Base-by-base conservation (phyloP, 2,113 vertebrate genomes). In the Phoenicopterus ruber region DNA sequence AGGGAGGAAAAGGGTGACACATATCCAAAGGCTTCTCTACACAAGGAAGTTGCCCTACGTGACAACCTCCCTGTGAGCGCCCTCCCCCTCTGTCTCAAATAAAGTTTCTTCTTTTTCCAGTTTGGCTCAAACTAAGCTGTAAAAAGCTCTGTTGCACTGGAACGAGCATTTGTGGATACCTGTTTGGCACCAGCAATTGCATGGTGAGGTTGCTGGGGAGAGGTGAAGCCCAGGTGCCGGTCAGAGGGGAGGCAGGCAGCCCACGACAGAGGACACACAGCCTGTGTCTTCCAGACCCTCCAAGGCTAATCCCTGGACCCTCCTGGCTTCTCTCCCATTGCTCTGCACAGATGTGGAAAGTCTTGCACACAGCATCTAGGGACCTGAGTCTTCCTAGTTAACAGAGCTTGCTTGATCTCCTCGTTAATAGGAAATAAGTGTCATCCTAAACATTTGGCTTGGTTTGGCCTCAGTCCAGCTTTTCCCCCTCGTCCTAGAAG, bases 131-230 rank as follows among this genome's bases (percentile, higher is more conserved):
- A 13, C 28, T 40, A 57, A 67, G n/a, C 24, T 73, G 36, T 50
- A 38, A 71, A 95, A 84, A 25, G 4, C 38, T 50, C 58, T 85
- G 29, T 40, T 78, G 54, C 14, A 40, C n/a, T 42, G 49, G 21
- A 73, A 25, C 12, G 63, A 87, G 13, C 52, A 14, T 61, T 69
- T 90, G 40, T 85, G 54, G 34, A 59, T 77, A 47, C 10, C 28
- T 79, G 59, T 66, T 49, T 78, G 65, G 81, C 61, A 82, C 31
- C 52, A 67, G 17, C 34, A 61, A 14, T 17, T 38, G 40, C 28
- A 46, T 0, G 0, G 20, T 11, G 38, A 83, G 25, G 46, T 22
- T 82, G 9, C 0, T 65, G 55, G 8, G 20, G 22, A 57, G 44
- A 72, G 26, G 28, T 21, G 50, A 72, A 90, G 67, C 24, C 28